phyloP scores from a whole-genome alignment of 2,888 invertebrate species.

The Embidobia sp. region DNA sequence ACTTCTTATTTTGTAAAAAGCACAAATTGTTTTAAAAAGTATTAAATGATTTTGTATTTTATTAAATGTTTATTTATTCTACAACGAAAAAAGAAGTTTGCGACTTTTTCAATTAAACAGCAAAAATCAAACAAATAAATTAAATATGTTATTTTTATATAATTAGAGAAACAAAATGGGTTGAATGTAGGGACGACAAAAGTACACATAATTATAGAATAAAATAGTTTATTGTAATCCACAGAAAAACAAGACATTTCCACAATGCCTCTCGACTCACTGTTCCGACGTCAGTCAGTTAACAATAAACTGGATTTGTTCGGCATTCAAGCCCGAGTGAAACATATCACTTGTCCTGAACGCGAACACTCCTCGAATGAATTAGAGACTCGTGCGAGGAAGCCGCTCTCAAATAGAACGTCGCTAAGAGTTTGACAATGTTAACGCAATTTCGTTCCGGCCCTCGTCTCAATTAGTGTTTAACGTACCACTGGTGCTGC shows the following conservation, averaged over 20 bases:
- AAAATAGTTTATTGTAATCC: conserved; percentile 81
- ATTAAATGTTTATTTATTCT: no score
- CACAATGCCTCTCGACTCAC: conserved; percentile 79
- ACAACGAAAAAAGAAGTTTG: no score
- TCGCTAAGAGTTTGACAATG: conserved; percentile 66
- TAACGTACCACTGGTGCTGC: conserved; percentile 71
- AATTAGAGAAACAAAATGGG: no score
- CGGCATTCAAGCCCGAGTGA: conserved; percentile 54
- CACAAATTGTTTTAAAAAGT: no score
- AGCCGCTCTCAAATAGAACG: conserved; percentile 65
- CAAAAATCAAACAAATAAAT: no score
- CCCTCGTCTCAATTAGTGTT: conserved; percentile 55
- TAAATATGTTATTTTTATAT: no score
- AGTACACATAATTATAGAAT: conserved; percentile 74
- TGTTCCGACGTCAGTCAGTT: conserved; percentile 78
- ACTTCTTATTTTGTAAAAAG: no score
- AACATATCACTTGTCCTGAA: conserved; percentile 56
- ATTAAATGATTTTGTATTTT: no score
- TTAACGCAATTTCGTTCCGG: conserved; percentile 64
- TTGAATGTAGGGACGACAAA: no score
- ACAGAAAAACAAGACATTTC: conserved; percentile 80
- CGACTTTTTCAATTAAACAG: no score
- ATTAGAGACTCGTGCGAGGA: conserved; percentile 37
- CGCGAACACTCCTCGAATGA: conserved; percentile 42
- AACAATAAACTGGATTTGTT: conserved; percentile 70